Evolutionary conservation across 2,797 vertebrate species (phyloP), one percentile per base, ranked within the genome.

Genomic region (Valencia hispanica): DNA sequence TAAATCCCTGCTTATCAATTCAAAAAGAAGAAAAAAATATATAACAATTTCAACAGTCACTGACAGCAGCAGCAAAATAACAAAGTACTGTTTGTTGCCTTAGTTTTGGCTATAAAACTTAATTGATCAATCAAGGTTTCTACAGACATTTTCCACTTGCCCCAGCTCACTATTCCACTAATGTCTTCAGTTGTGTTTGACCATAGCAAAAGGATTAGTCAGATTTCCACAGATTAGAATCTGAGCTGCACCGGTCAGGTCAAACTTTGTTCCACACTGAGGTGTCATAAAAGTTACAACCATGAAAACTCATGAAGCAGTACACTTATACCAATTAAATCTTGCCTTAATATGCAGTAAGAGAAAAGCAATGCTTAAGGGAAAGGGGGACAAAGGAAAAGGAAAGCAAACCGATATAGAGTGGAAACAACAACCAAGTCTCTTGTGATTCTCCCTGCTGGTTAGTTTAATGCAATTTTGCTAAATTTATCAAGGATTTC

Each of bases 381-480:
- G 18, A 32, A 34, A 66, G 32, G 14, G 50, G 57, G 6, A 68
- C 41, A 68, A 73, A 47, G 68, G 59, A 72, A 50, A 82, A 72
- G n/a, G 70, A 43, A 72, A 75, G 41, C 73, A 79, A 86, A 84
- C 66, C 11, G 71, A 84, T 59, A 79, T 57, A 78, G 81, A 85
- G 80, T 84, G 74, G 27, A 59, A 59, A 30, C 27, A 90, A 88
- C 85, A 89, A 86, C 73, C 87, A 91, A 88, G 86, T 84, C 91
- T 91, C 86, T 77, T 88, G 90, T 86, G 91, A 92, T 90, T 92
- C 83, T 86, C 86, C 86, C 84, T 86, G 84, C 89, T 88, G 78
- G 80, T 88, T 93, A 86, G 83, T 84, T 88, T 95, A 92, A 95
- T 95, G 92, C 93, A 84, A 94, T 93, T 92, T 91, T 93, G 86